phyloP scores from a whole-genome alignment of 92 coral and sea anemone genomes.

The Parazoanthus swiftii region DNA sequence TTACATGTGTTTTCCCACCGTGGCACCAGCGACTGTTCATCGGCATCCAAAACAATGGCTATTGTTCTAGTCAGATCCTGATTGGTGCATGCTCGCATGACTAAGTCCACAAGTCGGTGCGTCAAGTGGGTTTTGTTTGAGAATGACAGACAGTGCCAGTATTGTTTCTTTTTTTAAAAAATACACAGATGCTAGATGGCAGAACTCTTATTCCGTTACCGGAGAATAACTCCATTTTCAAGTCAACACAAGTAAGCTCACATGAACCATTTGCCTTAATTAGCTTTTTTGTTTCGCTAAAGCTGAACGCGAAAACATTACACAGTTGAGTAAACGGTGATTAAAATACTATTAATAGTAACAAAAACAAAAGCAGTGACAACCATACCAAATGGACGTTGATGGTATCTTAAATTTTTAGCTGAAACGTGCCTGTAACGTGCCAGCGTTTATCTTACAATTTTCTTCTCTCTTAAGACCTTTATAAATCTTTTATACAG shows the following conservation, averaged over 20 bases:
- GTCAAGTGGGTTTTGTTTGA: constrained; percentile 30
- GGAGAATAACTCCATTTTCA: not conserved
- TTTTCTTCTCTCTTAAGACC: not conserved
- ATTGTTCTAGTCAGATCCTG: constrained; percentile 15
- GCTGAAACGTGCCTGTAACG: not conserved
- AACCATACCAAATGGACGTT: too few species aligned
- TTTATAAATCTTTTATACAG: not conserved
- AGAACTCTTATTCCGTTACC: not conserved
- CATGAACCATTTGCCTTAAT: not conserved
- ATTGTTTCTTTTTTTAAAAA: not conserved
- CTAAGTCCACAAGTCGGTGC: not conserved
- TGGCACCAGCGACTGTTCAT: constrained; percentile 25
- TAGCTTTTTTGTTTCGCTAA: not conserved
- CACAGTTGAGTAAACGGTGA: constrained; percentile 30
- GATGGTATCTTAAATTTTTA: not conserved
- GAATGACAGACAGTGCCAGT: not conserved
- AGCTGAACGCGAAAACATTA: not conserved
- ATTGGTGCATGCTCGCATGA: constrained; percentile 24
- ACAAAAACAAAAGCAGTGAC: not conserved
- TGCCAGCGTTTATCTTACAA: not conserved
- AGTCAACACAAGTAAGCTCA: not conserved
- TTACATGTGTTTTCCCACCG: not conserved
- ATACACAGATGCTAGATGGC: not conserved
- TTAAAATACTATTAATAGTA: not conserved
- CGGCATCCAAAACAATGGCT: constrained; percentile 40